Evolutionary conservation across 2,888 invertebrate species (phyloP).

Genomic region (Epiblema foenella): DNA sequence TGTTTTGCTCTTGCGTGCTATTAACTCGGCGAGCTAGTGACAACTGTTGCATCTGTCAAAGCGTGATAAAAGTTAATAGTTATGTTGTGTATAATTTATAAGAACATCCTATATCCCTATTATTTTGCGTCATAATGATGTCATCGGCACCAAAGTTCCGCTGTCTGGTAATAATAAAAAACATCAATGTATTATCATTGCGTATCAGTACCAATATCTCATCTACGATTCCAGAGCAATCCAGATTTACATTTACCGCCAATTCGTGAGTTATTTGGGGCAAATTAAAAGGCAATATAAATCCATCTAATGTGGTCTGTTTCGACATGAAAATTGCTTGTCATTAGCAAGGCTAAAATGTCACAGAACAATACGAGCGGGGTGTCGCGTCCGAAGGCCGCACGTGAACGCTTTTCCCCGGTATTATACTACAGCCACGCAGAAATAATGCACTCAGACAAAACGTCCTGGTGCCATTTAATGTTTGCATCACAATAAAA

Average conservation of each 20-base stretch:
- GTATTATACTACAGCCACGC: slow-evolving; percentile 69
- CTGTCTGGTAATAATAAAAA: too few species aligned
- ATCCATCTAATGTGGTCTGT: slow-evolving; percentile 72
- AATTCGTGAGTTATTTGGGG: slow-evolving; percentile 58
- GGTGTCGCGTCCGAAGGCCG: slow-evolving; percentile 56
- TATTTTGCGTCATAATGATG: too few species aligned
- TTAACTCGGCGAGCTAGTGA: too few species aligned
- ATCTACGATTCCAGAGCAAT: slow-evolving; percentile 19
- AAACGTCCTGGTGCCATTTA: slow-evolving; percentile 37
- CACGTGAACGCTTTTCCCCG: slow-evolving; percentile 75
- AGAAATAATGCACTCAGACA: slow-evolving; percentile 65
- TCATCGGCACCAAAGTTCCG: too few species aligned
- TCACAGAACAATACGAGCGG: slow-evolving; percentile 81
- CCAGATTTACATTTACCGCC: slow-evolving; percentile 48
- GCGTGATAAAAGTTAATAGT: too few species aligned
- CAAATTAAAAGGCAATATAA: slow-evolving; percentile 74
- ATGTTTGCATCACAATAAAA: slow-evolving; percentile 6
- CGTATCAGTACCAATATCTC: background rate
- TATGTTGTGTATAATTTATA: too few species aligned
- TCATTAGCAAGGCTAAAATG: slow-evolving; percentile 83
- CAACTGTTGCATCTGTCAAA: too few species aligned
- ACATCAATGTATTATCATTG: background rate
- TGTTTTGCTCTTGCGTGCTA: too few species aligned
- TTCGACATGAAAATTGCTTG: slow-evolving; percentile 82
- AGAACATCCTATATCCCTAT: too few species aligned